A percentile compares a stretch with the other conserved stretches of the same genome.
Conservation (phyloP, 2,888 invertebrate genomes). For the Maniola hyperantus region DNA sequence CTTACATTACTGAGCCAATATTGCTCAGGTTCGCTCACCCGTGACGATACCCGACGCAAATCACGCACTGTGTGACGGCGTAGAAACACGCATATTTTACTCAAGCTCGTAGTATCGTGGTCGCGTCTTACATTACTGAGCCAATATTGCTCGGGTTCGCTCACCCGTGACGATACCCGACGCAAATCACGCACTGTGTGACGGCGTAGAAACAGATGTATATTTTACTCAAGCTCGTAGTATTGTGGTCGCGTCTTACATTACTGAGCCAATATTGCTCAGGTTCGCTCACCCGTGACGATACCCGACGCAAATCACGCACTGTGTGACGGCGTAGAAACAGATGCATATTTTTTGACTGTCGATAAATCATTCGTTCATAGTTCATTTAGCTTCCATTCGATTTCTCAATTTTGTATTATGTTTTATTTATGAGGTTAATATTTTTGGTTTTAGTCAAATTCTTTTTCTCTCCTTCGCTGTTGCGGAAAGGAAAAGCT, state of each 20-base stretch:
- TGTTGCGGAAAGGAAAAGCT: background rate
- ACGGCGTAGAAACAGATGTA: constrained; percentile 40
- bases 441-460: constrained; percentile 4
- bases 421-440: constrained; percentile 36
- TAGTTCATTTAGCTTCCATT: constrained; percentile 36
- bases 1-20: constrained; percentile 42
- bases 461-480: background rate
- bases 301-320: constrained; percentile 45
- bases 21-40: constrained; percentile 45
- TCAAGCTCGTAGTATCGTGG: constrained; percentile 33
- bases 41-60: constrained; percentile 45
- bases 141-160: constrained; percentile 46
- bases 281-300: constrained; percentile 43
- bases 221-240: constrained; percentile 32
- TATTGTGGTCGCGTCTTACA: constrained; percentile 30
- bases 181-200: constrained; percentile 44
- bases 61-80: constrained; percentile 42
- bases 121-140: constrained; percentile 35
- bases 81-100: too few species aligned
- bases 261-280: constrained; percentile 46
- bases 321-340: constrained; percentile 41
- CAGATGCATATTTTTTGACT: constrained; percentile 39
- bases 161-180: constrained; percentile 44
- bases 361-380: constrained; percentile 39
- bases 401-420: constrained; percentile 34